phyloP scores from a whole-genome alignment of 2,888 invertebrate genomes.

The Leptothorax acervorum region DNA sequence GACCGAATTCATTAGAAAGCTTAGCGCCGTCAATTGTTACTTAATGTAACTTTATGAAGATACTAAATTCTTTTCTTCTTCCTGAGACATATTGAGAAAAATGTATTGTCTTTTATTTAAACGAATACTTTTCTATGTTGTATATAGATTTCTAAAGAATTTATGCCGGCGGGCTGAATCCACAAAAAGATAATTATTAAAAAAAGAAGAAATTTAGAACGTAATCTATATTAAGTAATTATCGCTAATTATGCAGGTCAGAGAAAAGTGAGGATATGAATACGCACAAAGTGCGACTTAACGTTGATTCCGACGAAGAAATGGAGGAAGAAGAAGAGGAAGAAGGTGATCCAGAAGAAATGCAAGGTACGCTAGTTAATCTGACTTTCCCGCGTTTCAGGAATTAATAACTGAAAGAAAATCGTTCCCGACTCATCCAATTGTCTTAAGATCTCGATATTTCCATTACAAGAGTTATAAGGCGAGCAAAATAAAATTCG shows the following conservation, averaged over 20 bases:
- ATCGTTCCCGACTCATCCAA: background rate
- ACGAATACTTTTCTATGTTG: background rate
- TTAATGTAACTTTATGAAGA: background rate
- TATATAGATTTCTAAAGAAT: background rate
- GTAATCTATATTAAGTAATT: background rate
- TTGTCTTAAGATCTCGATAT: background rate
- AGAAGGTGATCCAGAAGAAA: slow-evolving; percentile 77
- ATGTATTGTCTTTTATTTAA: background rate
- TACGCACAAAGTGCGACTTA: slow-evolving; percentile 90
- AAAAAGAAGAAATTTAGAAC: background rate
- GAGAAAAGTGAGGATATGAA: slow-evolving; percentile 91
- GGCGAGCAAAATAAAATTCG: background rate
- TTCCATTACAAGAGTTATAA: background rate
- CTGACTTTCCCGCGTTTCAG: background rate
- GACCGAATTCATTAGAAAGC: background rate
- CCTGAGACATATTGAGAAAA: background rate
- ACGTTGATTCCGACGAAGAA: slow-evolving; percentile 88
- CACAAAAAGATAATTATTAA: background rate
- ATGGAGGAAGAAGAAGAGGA: slow-evolving; percentile 85
- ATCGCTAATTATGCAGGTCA: slow-evolving; percentile 86
- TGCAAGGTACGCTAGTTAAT: slow-evolving; percentile 73
- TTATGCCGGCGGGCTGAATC: background rate
- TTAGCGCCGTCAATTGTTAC: background rate
- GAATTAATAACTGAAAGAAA: background rate
- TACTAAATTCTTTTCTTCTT: background rate